phyloP scores from a whole-genome alignment of 2,797 vertebrate genomes.

The Neomorphus geoffroyi region DNA sequence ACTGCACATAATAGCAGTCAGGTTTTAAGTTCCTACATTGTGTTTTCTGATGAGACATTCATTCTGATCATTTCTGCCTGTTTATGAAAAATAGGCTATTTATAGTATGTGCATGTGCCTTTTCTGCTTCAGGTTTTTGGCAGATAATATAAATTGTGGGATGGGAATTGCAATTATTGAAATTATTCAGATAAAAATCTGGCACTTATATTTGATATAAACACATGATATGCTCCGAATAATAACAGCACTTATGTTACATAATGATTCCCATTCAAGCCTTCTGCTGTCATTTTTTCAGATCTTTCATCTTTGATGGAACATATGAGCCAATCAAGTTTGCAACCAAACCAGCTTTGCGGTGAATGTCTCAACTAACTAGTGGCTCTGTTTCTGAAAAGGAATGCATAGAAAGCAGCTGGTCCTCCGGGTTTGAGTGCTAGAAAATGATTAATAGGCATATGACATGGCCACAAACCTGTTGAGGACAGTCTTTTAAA shows the following conservation, averaged over 20 bases:
- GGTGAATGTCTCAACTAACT: not conserved
- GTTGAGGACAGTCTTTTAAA: not conserved
- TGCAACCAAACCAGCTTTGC: not conserved
- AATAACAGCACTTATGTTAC: conserved; percentile 52
- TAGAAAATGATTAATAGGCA: not conserved
- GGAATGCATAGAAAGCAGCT: not conserved
- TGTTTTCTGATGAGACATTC: conserved; percentile 55
- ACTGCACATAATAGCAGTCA: conserved; percentile 26
- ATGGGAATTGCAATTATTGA: conserved; percentile 62
- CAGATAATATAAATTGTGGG: conserved; percentile 37
- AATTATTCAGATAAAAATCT: conserved; percentile 66
- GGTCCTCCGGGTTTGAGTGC: not conserved
- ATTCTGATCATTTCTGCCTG: conserved; percentile 57
- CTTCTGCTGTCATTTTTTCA: conserved; percentile 37
- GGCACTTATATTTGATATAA: conserved; percentile 42
- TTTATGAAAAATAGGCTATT: conserved; percentile 58
- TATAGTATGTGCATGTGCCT: not conserved
- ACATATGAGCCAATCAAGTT: not conserved
- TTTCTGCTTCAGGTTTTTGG: conserved; percentile 16
- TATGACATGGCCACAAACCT: not conserved
- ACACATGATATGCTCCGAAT: conserved; percentile 38
- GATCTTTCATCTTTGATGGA: conserved; percentile 27
- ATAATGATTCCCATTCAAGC: conserved; percentile 48
- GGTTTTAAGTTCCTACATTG: conserved; percentile 33
- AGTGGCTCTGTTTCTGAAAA: not conserved